Evolutionary conservation across 2,797 vertebrate species (phyloP), one percentile per base, ranked within the genome.

Genomic region (Ibycter americanus): DNA sequence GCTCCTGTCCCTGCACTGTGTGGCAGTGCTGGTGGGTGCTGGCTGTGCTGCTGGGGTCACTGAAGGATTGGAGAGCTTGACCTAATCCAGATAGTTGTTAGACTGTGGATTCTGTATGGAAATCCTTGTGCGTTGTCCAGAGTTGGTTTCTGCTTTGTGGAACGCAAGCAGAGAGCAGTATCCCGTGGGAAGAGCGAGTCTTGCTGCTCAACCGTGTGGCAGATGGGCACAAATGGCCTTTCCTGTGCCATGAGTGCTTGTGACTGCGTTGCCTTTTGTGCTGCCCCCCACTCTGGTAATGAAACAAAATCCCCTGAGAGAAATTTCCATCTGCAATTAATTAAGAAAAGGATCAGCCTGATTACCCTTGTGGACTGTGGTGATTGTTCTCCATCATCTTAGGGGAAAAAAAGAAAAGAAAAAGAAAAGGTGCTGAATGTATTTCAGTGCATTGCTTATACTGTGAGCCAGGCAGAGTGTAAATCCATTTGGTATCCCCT

Each of bases 31-130:
- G 7, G 5, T 0, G 34, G 56, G n/a, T 9, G 32, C 70, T 31
- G 9, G 25, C 47, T 0, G 1, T 44, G 31, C 42, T 6, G 0
- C 38, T 0, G 0, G 42, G 9, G 8, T 62, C 61, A 46, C 67
- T 1, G 8, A 22, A 25, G 51, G 25, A 7, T 56, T 6, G 2
- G 16, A 52, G 63, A 62, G 65, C 76, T 79, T 2, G 1, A 0
- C 47, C 38, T 18, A 5, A 8, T 8, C 51, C 32, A 3, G 38
- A 12, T 0, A 9, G 42, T 11, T 34, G 36, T 25, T 5, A 13
- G 55, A 1, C 38, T 32, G 1, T 10, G 52, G 27, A 21, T 66
- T 70, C 47, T 31, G 32, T 4, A 0, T 23, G 79, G 74, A 36
- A 56, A 27, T 44, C 32, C 77, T 47, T 4, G 4, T 26, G 44